Evolutionary conservation across 2,888 invertebrate species (phyloP).

Genomic region (Cosmia trapezina): DNA sequence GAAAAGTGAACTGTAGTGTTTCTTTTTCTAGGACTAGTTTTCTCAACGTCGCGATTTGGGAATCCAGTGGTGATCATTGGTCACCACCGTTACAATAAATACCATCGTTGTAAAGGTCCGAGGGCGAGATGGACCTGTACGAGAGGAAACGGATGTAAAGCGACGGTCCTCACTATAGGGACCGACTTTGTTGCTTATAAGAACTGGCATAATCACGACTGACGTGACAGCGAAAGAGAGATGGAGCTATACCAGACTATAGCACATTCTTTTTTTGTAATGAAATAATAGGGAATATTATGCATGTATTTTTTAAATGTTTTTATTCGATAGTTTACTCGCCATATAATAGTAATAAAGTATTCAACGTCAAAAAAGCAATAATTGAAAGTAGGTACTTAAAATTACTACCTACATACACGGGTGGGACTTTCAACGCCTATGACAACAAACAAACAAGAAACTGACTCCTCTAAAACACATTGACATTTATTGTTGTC

Average conservation of each 20-base stretch:
- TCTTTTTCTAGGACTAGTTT: conserved; percentile 22
- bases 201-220: conserved; percentile 26
- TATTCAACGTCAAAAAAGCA: too few relatives aligned
- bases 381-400: too few relatives aligned
- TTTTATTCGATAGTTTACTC: too few relatives aligned
- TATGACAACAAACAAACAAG: too few relatives aligned
- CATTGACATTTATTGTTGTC: too few relatives aligned
- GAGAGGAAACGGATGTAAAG: conserved; percentile 31
- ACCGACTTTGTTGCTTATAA: conserved; percentile 8
- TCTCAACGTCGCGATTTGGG: conserved; percentile 37
- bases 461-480: too few relatives aligned
- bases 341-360: too few relatives aligned
- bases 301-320: too few relatives aligned
- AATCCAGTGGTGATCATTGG: conserved; percentile 51
- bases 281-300: too few relatives aligned
- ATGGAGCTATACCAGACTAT: not conserved
- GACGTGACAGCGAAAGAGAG: not conserved
- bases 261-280: too few relatives aligned
- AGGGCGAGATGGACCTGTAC: conserved; percentile 67
- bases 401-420: too few relatives aligned
- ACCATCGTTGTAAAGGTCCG: conserved; percentile 54
- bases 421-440: too few relatives aligned
- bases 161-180: conserved; percentile 27
- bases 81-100: conserved; percentile 67
- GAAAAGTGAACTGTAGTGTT: not conserved